Conservation (phyloP, 53 echinoderm and acorn worm species). For the Echinometra lucunter region DNA sequence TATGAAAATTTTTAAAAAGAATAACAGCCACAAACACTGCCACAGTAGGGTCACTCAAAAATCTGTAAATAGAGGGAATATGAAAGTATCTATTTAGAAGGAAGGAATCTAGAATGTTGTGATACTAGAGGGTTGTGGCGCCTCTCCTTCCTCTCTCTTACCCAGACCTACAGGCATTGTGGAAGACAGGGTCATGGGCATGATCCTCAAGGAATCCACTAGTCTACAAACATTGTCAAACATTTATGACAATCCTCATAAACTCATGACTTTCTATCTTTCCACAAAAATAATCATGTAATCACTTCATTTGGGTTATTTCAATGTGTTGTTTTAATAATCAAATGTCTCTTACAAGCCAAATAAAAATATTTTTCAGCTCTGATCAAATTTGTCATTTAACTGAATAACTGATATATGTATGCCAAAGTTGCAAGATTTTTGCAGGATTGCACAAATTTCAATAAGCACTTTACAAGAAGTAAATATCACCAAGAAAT, state of each 20-base stretch:
- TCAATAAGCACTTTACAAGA: neutral
- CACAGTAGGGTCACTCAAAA: neutral
- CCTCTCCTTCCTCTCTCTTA: slow-evolving; percentile 46
- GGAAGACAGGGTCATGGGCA: slow-evolving; percentile 46
- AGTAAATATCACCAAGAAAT: neutral
- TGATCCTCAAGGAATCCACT: neutral
- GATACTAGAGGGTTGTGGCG: neutral
- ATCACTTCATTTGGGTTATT: neutral
- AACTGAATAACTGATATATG: too few species aligned
- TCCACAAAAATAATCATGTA: neutral
- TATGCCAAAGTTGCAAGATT: too few species aligned
- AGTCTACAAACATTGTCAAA: neutral
- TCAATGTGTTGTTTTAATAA: neutral
- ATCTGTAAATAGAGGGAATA: neutral
- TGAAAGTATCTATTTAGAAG: neutral
- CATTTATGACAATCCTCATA: neutral
- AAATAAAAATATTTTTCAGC: neutral
- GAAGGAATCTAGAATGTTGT: slow-evolving; percentile 13
- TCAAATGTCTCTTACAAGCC: neutral
- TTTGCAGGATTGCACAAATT: too few species aligned
- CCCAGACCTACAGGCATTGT: neutral
- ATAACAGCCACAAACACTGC: neutral
- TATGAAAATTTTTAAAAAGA: neutral
- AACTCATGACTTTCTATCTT: neutral
- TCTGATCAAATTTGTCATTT: too few species aligned